Base-by-base conservation (phyloP, 2,113 vertebrate genomes). In the Felis chaus region DNA sequence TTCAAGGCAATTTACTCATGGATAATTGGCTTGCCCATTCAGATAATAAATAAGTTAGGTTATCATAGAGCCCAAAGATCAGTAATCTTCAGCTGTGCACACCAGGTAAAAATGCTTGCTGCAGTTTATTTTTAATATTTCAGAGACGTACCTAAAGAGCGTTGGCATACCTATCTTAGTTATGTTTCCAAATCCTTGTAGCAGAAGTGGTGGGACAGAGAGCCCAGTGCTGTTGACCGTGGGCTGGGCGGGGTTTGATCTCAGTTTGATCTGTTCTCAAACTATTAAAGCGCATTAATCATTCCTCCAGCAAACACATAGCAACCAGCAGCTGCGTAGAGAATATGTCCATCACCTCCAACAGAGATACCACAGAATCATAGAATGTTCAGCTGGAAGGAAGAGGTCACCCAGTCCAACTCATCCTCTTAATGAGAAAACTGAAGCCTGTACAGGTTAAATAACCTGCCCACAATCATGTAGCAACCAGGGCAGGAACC, bases 81-180 rank as follows among this genome's bases (percentile, higher is more conserved):
- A 69, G 31, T 63, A 76, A 78, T 86, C 96, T 94, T 79, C 4
- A 88, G 4, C 71, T 91, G 29, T 85, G 39, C 8, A 92, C 89
- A 84, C 50, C 69, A 87, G 79, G 8, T 86, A 87, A 91, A 91
- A 96, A 63, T 91, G 8, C 93, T 88, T 57, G 57, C 36, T 91
- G 2, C 39, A 16, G 7, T 89, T 91, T 71, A 57, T 85, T 94
- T 96, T 93, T 87, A 89, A 55, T 61, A 66, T 29, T 94, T 92
- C 81, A 94, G 92, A 90, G 63, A 81, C 82, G 9, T 36, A 57
- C 14, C 33, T 27, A 81, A 27, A 69, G 21, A 93, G 36, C 71
- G 11, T 81, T 90, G 41, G 16, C 65, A 88, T 8, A 11, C 41
- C 14, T 63, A 71, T 80, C 78, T 95, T 76, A 73, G 7, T 53